Base-by-base conservation (phyloP, 2,113 vertebrate genomes). In the Coryphaenoides rupestris region DNA sequence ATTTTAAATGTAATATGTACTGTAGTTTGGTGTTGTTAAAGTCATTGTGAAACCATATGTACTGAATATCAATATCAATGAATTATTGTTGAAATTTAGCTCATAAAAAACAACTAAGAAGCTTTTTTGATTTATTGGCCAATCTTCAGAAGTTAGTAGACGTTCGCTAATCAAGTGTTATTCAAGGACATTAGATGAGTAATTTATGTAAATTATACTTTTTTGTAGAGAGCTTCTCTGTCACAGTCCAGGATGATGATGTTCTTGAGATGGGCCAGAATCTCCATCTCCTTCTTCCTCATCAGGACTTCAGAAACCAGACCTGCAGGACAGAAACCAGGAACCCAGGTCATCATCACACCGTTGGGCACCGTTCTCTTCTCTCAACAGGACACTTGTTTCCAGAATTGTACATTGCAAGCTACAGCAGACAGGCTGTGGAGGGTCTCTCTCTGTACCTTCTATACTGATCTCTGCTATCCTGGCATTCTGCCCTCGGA, bases 381-480 rank as follows among this genome's bases (percentile, higher is more conserved):
- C 13, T 4, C 16, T 55, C 5, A 40, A 40, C 33, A 40, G 33
- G 33, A 40, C 9, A 12, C 33, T 7, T 40, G 2, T 40, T 40
- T 7, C 6, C 33, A 40, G 7, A 40, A 40, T 9, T 7, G 33
- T 40, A 12, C 6, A 40, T 40, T 40, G 33, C 13, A 26, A n/a
- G 5, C 6, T 54, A 22, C 23, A 26, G 7, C 13, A 26, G 23
- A 24, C 15, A 57, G 1, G 26, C 3, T 15, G 19, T 21, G 26
- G 19, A 19, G 15, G 45, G 24, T 24, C 3, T 56, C n/a, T 14
- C 13, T 40, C 49, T 46, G 63, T 69, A 98, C 97, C 96, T 93
- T 99, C 92, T 62, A 99, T 94, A 63, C 90, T 89, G 73, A 98
- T 96, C 90, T 98, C 95, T 60, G 95, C 92, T 85, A 99, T 95